Percentiles rank a stretch among this genome's conserved stretches.
Evolutionary conservation across 2,888 invertebrate genomes (phyloP).

Genomic region (Diadromus collaris): DNA sequence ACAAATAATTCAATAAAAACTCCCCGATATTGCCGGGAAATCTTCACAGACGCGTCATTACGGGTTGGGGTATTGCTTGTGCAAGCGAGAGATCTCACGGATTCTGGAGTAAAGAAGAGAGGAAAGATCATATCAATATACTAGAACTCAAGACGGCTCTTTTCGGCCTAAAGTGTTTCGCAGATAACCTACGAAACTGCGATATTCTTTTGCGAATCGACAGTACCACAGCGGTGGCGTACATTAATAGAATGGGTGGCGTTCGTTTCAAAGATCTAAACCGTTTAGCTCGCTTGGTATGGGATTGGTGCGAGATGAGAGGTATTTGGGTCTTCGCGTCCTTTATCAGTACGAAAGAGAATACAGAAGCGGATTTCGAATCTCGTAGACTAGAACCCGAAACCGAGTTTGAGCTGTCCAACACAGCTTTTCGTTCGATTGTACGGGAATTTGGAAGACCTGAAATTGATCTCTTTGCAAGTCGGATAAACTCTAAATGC

Average conservation of each 20-base stretch:
- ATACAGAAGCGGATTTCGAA: constrained; percentile 42
- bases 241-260: constrained; percentile 21
- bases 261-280: not conserved
- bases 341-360: constrained; percentile 44
- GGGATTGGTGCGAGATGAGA: constrained; percentile 43
- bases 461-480: constrained; percentile 22
- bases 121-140: constrained; percentile 41
- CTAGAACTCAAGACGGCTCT: constrained; percentile 46
- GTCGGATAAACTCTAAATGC: constrained; percentile 25
- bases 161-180: constrained; percentile 42
- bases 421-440: constrained; percentile 3
- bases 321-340: constrained; percentile 45
- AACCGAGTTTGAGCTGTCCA: constrained; percentile 20
- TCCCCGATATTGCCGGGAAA: constrained; percentile 22
- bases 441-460: not conserved
- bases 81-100: constrained; percentile 8
- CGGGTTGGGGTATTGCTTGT: constrained; percentile 58
- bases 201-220: too few relatives aligned
- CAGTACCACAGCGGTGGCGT: too few relatives aligned
- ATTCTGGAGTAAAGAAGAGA: not conserved
- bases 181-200: not conserved
- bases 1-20: constrained; percentile 31
- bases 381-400: constrained; percentile 32
- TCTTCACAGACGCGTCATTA: constrained; percentile 59
- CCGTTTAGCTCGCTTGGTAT: not conserved